Evolutionary conservation across 2,797 vertebrate genomes (phyloP).

Genomic region (Notolepis coatsorum): DNA sequence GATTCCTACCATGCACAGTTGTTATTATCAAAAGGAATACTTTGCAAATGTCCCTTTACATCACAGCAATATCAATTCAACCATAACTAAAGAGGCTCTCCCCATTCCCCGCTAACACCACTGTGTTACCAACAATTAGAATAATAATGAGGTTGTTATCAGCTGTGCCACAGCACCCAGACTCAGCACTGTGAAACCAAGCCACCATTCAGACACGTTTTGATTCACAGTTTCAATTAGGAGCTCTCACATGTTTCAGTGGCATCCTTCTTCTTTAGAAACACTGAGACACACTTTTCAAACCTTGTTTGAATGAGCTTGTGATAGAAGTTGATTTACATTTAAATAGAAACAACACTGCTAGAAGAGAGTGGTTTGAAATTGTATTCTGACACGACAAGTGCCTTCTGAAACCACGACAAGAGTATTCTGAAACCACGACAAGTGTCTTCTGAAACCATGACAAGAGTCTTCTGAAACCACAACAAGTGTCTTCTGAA

Average conservation of each 20-base stretch:
- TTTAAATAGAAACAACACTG: slow-evolving; percentile 67
- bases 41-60: neutral
- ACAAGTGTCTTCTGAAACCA: no score
- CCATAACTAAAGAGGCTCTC: slow-evolving; percentile 15
- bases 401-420: no score
- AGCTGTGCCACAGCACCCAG: slow-evolving; percentile 38
- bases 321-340: slow-evolving; percentile 66
- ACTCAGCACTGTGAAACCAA: slow-evolving; percentile 35
- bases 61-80: slow-evolving; percentile 12
- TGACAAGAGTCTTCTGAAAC: no score
- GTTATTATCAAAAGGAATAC: no score
- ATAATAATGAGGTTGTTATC: slow-evolving; percentile 56
- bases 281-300: slow-evolving; percentile 24
- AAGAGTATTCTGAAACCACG: neutral
- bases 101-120: neutral
- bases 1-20: neutral
- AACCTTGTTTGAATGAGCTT: slow-evolving; percentile 26
- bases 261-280: slow-evolving; percentile 31
- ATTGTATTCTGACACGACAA: neutral
- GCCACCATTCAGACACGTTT: slow-evolving; percentile 43
- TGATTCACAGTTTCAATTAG: slow-evolving; percentile 61
- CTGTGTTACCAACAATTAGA: slow-evolving; percentile 28
- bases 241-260: slow-evolving; percentile 10
- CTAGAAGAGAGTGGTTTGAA: slow-evolving; percentile 5
- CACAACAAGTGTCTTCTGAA: no score